Evolutionary conservation across 2,888 invertebrate genomes (phyloP), one percentile per base, ranked within the genome.

Genomic region (Aphodius granarius): DNA sequence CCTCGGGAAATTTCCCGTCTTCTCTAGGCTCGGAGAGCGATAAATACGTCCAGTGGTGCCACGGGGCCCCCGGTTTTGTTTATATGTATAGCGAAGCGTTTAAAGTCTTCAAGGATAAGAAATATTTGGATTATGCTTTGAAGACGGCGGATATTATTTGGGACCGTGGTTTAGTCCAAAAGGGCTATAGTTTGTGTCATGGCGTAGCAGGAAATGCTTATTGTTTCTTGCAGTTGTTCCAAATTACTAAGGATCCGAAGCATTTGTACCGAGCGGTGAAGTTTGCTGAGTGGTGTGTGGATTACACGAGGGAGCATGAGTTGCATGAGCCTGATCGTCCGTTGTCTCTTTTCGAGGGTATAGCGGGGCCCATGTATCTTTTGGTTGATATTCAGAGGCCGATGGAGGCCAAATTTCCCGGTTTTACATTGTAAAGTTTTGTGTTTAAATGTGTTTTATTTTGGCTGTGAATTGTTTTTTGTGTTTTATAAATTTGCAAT

Each of bases 1-100:
- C 89, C 9, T 91, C 91, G 80, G 92, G 92, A 1, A 94, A 94
- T 87, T 94, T 93, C 84, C 94, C 94, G 0, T 95, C 96, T 0
- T 95, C 95, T 0, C 81, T 94, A 22, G 92, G 91, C 21, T 93
- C 91, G 78, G 87, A 87, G 66, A 87, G 90, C 23, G 97, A 97
- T 85, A 91, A 91, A 86, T 89, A 96, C 78, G 92, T 97, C 18
- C 97, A 97, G 82, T 97, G 97, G 97, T 97, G 97, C 87, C 97
- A 97, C 85, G 97, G 97, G n/a, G 95, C 96, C 19, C 95, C 97
- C 17, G 96, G 96, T 63, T 94, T 94, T 88, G 90, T 95, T 15
- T 91, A 93, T 81, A 87, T 95, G 81, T 94, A 92, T 80, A 86
- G 90, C 78, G 86, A 91, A 80, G 94, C 95, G 65, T 89, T 91